Conservation (phyloP, 2,113 vertebrate genomes). For the Dasyurus viverrinus region DNA sequence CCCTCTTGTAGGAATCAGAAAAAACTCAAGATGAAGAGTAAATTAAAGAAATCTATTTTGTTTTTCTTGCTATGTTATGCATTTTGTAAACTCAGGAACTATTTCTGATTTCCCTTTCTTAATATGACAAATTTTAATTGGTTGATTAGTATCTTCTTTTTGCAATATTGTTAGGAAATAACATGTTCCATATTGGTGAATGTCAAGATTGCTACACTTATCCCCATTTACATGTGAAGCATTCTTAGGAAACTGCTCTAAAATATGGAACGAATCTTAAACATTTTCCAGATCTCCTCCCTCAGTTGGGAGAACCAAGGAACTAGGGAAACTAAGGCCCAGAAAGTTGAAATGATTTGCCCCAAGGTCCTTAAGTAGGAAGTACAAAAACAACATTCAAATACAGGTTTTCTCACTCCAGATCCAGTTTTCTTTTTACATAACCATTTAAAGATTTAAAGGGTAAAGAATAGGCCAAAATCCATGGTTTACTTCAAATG, state of each 20-base stretch:
- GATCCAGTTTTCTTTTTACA: neutral
- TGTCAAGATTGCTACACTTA: neutral
- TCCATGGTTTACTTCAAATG: neutral
- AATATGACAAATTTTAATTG: neutral
- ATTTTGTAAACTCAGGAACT: slow-evolving; percentile 41
- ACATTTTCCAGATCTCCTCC: neutral
- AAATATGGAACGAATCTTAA: neutral
- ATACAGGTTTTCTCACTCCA: neutral
- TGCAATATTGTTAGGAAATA: neutral
- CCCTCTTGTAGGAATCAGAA: slow-evolving; percentile 43
- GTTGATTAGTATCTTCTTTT: neutral
- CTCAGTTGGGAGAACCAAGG: neutral
- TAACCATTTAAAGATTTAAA: neutral
- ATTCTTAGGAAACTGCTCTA: neutral
- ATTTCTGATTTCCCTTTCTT: slow-evolving; percentile 70
- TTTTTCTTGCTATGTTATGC: neutral
- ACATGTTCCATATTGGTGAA: neutral
- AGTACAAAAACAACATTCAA: neutral
- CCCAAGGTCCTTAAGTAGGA: neutral
- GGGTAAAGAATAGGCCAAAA: neutral
- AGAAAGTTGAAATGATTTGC: neutral
- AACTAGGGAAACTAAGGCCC: neutral
- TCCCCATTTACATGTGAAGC: neutral
- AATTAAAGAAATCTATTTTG: slow-evolving; percentile 72
- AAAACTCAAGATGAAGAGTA: slow-evolving; percentile 78